These are phyloP conservation scores for Anthopleura sola DNA, from an alignment of 64 coral and sea anemone genomes.

Conservation along the genomic window DNA sequence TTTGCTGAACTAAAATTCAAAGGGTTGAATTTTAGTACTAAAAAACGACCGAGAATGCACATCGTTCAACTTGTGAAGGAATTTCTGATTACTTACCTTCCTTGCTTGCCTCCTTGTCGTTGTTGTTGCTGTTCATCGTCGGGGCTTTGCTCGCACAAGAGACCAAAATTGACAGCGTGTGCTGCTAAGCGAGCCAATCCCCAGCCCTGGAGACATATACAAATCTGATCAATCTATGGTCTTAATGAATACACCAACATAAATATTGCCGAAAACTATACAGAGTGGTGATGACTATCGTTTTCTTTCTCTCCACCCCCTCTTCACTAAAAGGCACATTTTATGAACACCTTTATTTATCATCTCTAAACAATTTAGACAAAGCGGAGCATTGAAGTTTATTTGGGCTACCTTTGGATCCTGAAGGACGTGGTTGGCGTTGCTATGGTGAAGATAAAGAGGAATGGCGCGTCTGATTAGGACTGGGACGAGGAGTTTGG, in stretches of 20 bases:
- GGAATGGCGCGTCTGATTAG: constrained; percentile 33
- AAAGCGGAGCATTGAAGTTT: not conserved
- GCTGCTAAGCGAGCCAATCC: constrained; percentile 47
- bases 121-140: constrained; percentile 6
- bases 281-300: too few relatives aligned
- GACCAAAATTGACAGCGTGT: constrained; percentile 42
- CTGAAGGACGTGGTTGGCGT: constrained; percentile 33
- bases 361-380: too few relatives aligned
- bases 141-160: constrained; percentile 17
- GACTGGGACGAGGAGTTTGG: constrained; percentile 26
- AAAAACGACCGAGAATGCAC: too few relatives aligned
- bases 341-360: too few relatives aligned
- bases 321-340: too few relatives aligned
- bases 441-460: constrained; percentile 30
- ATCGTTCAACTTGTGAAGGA: not conserved
- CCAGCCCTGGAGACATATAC: constrained; percentile 23
- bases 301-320: too few relatives aligned
- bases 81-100: constrained; percentile 7
- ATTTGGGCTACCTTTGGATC: constrained; percentile 37
- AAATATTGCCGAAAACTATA: too few relatives aligned
- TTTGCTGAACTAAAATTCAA: not conserved
- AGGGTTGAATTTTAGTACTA: not conserved
- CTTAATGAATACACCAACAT: too few relatives aligned
- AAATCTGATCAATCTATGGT: not conserved
- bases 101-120: not conserved